Percentiles rank a stretch among this genome's conserved stretches.
Conservation (phyloP, 30 jellyfish, hydroid and myxozoan species). For the Aurelia sp. region DNA sequence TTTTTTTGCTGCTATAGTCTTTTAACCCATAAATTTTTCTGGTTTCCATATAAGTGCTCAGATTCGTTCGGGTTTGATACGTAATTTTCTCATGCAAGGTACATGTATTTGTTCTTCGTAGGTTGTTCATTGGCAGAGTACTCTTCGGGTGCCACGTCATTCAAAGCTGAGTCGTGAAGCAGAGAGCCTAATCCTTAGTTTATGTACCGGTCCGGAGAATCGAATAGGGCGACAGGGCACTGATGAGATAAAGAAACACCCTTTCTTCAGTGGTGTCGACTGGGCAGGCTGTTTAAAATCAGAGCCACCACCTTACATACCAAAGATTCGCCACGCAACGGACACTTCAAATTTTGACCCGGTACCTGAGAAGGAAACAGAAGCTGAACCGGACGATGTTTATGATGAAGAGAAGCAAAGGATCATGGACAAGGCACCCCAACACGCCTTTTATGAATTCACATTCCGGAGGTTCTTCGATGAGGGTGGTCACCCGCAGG, state of each 20-base stretch:
- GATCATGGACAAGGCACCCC: slow-evolving; percentile 82
- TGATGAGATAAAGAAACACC: slow-evolving; percentile 92
- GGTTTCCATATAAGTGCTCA: too few species aligned
- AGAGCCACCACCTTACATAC: slow-evolving; percentile 94
- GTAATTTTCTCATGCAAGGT: too few species aligned
- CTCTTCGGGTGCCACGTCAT: slow-evolving; percentile 78
- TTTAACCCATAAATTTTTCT: too few species aligned
- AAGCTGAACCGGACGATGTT: slow-evolving; percentile 63
- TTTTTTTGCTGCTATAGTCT: too few species aligned
- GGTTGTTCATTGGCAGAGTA: slow-evolving; percentile 93
- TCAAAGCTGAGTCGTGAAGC: slow-evolving; percentile 72
- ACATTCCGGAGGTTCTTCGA: slow-evolving; percentile 98
- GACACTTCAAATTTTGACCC: slow-evolving; percentile 99
- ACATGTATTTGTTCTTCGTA: slow-evolving; percentile 4
- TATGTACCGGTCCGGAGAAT: slow-evolving; percentile 88
- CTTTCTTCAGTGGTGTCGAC: slow-evolving; percentile 83
- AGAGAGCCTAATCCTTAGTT: slow-evolving; percentile 74
- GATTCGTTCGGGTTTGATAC: too few species aligned
- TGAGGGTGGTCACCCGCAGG: slow-evolving; percentile 96
- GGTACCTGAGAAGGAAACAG: slow-evolving; percentile 90
- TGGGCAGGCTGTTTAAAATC: slow-evolving; percentile 78
- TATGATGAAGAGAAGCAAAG: slow-evolving; percentile 62
- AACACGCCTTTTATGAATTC: slow-evolving; percentile 97
- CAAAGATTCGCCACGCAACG: slow-evolving; percentile 88
- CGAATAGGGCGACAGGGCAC: slow-evolving; percentile 94